Percentiles rank a stretch among this genome's conserved stretches.
Evolutionary conservation across 2,797 vertebrate genomes (phyloP).

Genomic region (Remorina albescens): DNA sequence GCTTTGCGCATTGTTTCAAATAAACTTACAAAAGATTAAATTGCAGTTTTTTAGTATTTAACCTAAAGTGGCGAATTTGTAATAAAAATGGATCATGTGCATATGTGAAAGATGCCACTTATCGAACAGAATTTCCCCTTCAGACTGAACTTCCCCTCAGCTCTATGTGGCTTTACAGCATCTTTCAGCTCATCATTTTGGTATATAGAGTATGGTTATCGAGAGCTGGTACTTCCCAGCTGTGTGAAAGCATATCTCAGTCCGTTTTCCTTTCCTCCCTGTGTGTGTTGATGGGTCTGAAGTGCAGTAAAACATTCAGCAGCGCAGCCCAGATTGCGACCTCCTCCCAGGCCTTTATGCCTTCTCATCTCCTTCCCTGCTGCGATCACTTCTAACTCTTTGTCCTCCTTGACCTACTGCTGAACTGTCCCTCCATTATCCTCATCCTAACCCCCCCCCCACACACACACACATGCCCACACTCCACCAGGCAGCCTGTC

Average conservation of each 20-base stretch:
- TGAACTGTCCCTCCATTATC: conserved; percentile 58
- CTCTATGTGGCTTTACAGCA: neutral
- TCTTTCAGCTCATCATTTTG: neutral
- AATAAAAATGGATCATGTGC: neutral
- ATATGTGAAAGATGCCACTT: neutral
- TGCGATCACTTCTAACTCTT: conserved; percentile 49
- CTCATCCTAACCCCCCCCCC: conserved; percentile 19
- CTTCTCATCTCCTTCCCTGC: conserved; percentile 49
- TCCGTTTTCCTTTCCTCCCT: conserved; percentile 28
- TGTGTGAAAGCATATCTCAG: conserved; percentile 3
- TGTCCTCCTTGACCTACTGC: conserved; percentile 63
- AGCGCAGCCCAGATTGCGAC: conserved; percentile 38
- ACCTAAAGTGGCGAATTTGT: neutral
- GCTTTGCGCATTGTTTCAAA: neutral
- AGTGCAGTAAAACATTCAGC: conserved; percentile 36
- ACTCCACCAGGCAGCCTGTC: no score
- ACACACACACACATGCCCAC: conserved; percentile 28
- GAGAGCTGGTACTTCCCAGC: neutral
- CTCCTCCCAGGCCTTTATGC: conserved; percentile 47
- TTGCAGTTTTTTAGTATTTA: neutral
- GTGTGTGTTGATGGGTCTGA: conserved; percentile 21
- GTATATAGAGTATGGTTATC: neutral
- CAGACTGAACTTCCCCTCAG: neutral
- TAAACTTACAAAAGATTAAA: neutral
- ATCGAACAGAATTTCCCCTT: neutral